A percentile compares a stretch with the other conserved stretches of the same genome.
Evolutionary conservation across 2,113 vertebrate species (phyloP).

Genomic region (Calidris pygmaea): DNA sequence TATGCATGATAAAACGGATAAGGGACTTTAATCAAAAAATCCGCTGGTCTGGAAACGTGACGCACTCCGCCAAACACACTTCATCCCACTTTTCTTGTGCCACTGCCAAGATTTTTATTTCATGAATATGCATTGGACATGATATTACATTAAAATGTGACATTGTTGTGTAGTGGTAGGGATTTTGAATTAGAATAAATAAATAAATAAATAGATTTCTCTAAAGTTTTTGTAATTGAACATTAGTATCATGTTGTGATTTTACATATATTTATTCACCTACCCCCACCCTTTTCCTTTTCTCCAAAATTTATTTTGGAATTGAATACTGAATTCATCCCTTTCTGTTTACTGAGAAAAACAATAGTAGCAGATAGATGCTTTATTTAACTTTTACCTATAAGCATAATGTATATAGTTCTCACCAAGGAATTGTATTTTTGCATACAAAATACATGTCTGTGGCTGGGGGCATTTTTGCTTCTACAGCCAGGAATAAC

Average conservation of each 20-base stretch:
- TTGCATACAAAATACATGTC: conserved; percentile 17
- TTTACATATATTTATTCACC: conserved; percentile 45
- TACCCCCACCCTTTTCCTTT: neutral
- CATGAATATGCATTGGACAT: conserved; percentile 97
- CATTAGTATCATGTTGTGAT: conserved; percentile 49
- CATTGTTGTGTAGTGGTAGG: conserved; percentile 80
- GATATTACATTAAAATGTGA: conserved; percentile 91
- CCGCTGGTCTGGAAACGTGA: conserved; percentile 99
- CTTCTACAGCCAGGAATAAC: conserved; percentile 37
- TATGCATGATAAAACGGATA: conserved; percentile 99
- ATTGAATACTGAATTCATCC: conserved; percentile 35
- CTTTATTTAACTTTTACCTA: conserved; percentile 46
- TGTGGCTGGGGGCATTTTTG: neutral
- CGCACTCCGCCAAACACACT: conserved; percentile 97
- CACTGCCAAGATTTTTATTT: conserved; percentile 86
- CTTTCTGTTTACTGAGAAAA: conserved; percentile 39
- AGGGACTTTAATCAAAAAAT: conserved; percentile 99
- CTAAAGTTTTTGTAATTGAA: conserved; percentile 69
- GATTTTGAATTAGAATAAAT: conserved; percentile 77
- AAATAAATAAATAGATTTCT: conserved; percentile 50
- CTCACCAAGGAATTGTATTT: conserved; percentile 15
- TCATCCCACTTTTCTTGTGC: conserved; percentile 86
- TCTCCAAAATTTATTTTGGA: conserved; percentile 30
- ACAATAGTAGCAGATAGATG: conserved; percentile 4
- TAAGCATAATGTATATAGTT: neutral